Conservation (phyloP, 2,888 invertebrate genomes). For the Pachydiplax longipennis region DNA sequence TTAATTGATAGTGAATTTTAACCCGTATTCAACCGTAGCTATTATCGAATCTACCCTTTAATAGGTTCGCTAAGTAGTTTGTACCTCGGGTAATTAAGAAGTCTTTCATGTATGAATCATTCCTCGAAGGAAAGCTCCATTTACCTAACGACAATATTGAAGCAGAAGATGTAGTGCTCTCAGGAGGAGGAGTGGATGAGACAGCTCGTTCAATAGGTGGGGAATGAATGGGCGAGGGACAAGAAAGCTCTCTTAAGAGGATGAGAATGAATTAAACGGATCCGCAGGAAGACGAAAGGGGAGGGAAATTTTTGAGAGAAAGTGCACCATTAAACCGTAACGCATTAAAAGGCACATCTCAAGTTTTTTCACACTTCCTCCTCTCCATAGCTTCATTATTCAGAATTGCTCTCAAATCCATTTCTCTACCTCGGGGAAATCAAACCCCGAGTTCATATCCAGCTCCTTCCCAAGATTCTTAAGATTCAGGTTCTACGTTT, state of each 20-base stretch:
- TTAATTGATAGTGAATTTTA: too few species aligned
- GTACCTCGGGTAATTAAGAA: too few species aligned
- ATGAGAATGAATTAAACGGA: background rate
- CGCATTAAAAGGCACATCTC: background rate
- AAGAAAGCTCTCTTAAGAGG: background rate
- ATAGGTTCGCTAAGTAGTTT: too few species aligned
- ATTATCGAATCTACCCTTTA: too few species aligned
- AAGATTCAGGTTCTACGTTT: background rate
- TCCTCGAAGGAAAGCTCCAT: background rate
- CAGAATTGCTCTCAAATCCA: background rate
- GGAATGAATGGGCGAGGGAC: background rate
- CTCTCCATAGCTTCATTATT: background rate
- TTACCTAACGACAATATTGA: background rate
- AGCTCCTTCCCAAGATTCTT: background rate
- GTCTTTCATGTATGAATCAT: background rate
- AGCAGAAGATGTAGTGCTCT: background rate
- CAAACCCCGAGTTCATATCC: background rate
- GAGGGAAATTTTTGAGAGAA: background rate
- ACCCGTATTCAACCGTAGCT: too few species aligned
- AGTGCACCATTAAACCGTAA: background rate
- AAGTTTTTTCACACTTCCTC: background rate
- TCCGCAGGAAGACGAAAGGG: background rate
- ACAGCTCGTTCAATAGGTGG: background rate
- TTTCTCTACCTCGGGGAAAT: background rate
- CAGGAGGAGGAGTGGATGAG: background rate